Evolutionary conservation across 2,888 invertebrate genomes (phyloP).

Genomic region (Zele albiditarsus): DNA sequence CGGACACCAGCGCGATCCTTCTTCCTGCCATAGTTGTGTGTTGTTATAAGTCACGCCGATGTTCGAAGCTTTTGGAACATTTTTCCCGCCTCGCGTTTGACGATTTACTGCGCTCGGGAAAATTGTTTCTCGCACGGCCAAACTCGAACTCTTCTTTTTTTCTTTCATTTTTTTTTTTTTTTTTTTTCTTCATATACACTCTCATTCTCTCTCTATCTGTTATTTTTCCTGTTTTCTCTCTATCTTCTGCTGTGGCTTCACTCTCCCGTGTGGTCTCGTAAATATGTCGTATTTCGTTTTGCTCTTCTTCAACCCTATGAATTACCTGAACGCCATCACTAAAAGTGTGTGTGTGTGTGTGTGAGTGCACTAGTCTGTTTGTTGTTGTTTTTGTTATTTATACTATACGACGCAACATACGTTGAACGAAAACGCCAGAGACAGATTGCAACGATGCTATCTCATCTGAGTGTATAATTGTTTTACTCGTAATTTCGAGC

Average conservation of each 20-base stretch:
- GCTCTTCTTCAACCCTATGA: constrained; percentile 35
- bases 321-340: constrained; percentile 33
- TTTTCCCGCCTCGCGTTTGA: constrained; percentile 38
- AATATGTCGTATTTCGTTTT: constrained; percentile 36
- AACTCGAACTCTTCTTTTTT: not conserved
- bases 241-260: constrained; percentile 18
- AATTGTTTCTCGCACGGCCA: constrained; percentile 43
- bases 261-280: constrained; percentile 33
- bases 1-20: not conserved
- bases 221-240: not conserved
- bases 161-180: not conserved
- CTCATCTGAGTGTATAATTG: constrained; percentile 31
- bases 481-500: constrained; percentile 28
- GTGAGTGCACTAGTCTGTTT: not conserved
- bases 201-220: not conserved
- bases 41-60: constrained; percentile 45
- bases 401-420: not conserved
- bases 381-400: constrained; percentile 1
- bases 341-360: constrained; percentile 25
- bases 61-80: constrained; percentile 46
- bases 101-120: constrained; percentile 42
- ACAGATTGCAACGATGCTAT: constrained; percentile 39
- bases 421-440: constrained; percentile 23
- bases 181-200: not conserved
- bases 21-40: constrained; percentile 9